Evolutionary conservation across 2,888 invertebrate genomes (phyloP), one percentile per base, ranked within the genome.

Genomic region (Eledona agricola): DNA sequence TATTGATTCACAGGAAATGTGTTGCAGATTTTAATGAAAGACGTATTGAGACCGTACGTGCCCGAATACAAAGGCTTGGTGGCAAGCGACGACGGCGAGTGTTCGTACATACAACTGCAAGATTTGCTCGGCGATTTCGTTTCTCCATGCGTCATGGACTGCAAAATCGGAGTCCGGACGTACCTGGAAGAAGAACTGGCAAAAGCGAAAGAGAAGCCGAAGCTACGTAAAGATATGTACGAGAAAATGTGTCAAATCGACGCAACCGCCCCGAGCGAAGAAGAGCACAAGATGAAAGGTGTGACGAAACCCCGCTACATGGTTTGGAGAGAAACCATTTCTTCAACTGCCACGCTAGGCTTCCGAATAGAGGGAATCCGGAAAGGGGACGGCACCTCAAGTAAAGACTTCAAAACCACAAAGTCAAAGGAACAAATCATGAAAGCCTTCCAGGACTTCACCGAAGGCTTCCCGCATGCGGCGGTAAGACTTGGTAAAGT

Each of bases 181-280:
- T 97, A 96, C 74, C 79, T 96, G 55, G 96, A 96, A 75, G 94
- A 96, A 67, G 96, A 97, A 76, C 80, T 96, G 4, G 90, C 92
- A 10, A 96, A 96, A 76, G 96, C 96, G 4, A 92, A 95, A 73
- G 93, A 95, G 73, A 94, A 95, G 77, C 95, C 95, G 10, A 94
- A 93, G 74, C 77, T 93, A 58, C 81, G 91, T 78, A 90, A 93
- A 83, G 96, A 96, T 73, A 95, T 96, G 96, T 96, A 95, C 72
- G 93, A 96, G 67, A 96, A 96, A 79, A 96, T 96, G 96, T 88
- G 95, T 57, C 93, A 94, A 74, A 91, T 96, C 32, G 95, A 96
- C 74, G 86, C 89, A 1, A 82, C 80, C 60, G 96, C 96, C 0
- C 96, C 96, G 2, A 89, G 88, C 16, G 88, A 89, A 40, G 96